A percentile compares a stretch with the other conserved stretches of the same genome.
Conservation (phyloP, 2,797 vertebrate species). For the Apodemus agrarius region DNA sequence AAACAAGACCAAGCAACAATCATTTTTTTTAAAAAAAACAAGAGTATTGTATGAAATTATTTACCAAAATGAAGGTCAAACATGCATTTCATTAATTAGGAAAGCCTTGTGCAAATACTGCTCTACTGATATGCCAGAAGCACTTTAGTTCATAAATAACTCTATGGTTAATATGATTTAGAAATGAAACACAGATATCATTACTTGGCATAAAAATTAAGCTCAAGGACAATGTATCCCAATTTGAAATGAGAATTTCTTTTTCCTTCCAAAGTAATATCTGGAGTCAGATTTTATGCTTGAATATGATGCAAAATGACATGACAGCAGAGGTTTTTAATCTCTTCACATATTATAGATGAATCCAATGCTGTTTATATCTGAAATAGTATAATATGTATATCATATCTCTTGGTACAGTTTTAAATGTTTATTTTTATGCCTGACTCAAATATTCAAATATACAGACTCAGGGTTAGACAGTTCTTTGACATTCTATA, state of each 20-base stretch:
- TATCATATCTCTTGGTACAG: neutral
- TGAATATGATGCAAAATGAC: slow-evolving; percentile 67
- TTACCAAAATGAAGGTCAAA: neutral
- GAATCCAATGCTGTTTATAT: neutral
- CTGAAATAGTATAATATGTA: neutral
- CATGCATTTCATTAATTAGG: neutral
- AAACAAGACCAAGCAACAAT: neutral
- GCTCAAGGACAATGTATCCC: slow-evolving; percentile 63
- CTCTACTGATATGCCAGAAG: slow-evolving; percentile 23
- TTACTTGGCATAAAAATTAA: slow-evolving; percentile 66
- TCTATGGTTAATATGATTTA: slow-evolving; percentile 56
- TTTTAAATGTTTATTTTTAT: neutral
- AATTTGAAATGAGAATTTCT: slow-evolving; percentile 42
- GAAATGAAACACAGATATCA: slow-evolving; percentile 63
- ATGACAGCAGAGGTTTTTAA: slow-evolving; percentile 56
- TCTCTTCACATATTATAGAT: neutral
- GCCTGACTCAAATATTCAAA: neutral
- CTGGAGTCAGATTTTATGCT: slow-evolving; percentile 41
- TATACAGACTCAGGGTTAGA: neutral
- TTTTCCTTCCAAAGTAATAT: slow-evolving; percentile 57
- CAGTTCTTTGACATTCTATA: neutral
- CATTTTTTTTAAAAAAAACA: neutral
- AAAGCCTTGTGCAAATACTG: neutral
- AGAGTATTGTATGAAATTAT: neutral
- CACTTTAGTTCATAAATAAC: slow-evolving; percentile 67